Percentiles rank a stretch among this genome's conserved stretches.
These are phyloP conservation scores for Xenotilapia caudafasciata DNA, from an alignment of 2,113 vertebrate genomes.

Conservation along the genomic window DNA sequence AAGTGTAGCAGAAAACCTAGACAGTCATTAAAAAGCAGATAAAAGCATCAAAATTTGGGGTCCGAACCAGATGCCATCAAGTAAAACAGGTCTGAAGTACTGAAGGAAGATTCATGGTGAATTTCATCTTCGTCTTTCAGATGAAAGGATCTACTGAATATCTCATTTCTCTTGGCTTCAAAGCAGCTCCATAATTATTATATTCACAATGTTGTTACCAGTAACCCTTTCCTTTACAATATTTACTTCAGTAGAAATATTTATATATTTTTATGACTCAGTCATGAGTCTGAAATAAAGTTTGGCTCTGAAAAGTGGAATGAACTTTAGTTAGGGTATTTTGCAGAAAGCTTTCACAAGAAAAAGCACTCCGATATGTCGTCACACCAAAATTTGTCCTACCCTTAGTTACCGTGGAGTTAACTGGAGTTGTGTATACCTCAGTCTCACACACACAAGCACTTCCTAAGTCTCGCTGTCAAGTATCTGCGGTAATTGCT, in stretches of 20 bases:
- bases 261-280: background rate
- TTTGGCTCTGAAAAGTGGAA: background rate
- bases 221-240: background rate
- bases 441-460: background rate
- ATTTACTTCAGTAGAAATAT: background rate
- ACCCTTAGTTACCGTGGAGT: background rate
- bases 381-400: background rate
- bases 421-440: background rate
- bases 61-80: background rate
- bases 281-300: background rate
- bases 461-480: background rate
- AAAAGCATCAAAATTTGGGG: background rate
- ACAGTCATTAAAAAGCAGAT: background rate
- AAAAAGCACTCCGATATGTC: background rate
- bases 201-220: background rate
- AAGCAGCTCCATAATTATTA: background rate
- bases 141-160: background rate
- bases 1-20: background rate
- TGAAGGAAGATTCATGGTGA: background rate
- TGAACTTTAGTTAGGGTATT: background rate
- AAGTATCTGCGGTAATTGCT: background rate
- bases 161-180: background rate
- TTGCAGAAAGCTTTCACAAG: background rate
- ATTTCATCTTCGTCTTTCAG: background rate
- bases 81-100: background rate